Percentiles rank a stretch among this genome's conserved stretches.
phyloP scores from a whole-genome alignment of 2,797 vertebrate genomes.

The Hoplostethus atlanticus region DNA sequence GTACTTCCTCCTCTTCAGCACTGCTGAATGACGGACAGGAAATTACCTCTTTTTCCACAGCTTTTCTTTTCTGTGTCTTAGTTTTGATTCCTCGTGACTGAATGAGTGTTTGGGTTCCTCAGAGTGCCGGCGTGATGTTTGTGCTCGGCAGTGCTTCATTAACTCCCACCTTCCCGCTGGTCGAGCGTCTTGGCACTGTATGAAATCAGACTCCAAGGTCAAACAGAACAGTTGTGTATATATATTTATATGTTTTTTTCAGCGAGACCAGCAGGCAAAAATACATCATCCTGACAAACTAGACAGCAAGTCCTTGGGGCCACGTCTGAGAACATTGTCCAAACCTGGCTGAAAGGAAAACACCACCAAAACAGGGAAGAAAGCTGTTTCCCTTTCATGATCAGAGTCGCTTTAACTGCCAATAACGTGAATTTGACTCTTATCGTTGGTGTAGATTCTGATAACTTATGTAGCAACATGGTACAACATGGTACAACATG shows the following conservation, averaged over 20 bases:
- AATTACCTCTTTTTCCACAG: no score
- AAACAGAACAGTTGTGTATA: not conserved
- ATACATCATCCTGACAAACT: constrained; percentile 19
- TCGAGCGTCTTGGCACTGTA: not conserved
- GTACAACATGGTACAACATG: no score
- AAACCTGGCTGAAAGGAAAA: not conserved
- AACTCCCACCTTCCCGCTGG: not conserved
- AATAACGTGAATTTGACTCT: not conserved
- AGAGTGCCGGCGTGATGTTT: no score
- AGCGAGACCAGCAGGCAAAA: not conserved
- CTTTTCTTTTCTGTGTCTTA: no score
- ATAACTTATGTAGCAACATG: no score
- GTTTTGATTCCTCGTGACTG: no score
- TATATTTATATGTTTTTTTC: not conserved
- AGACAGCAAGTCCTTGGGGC: constrained; percentile 1
- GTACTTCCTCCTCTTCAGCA: no score
- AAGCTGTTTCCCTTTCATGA: not conserved
- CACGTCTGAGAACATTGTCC: not conserved
- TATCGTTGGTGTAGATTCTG: not conserved
- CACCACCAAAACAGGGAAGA: not conserved
- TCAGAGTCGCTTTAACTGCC: not conserved
- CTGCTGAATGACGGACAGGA: no score
- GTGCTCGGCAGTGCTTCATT: no score
- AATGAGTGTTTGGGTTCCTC: no score
- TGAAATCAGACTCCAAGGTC: constrained; percentile 37